Percentiles rank a stretch among this genome's conserved stretches.
These are phyloP conservation scores for Polypedilum pembai DNA, from an alignment of 1,140 invertebrate genomes.

Conservation along the genomic window DNA sequence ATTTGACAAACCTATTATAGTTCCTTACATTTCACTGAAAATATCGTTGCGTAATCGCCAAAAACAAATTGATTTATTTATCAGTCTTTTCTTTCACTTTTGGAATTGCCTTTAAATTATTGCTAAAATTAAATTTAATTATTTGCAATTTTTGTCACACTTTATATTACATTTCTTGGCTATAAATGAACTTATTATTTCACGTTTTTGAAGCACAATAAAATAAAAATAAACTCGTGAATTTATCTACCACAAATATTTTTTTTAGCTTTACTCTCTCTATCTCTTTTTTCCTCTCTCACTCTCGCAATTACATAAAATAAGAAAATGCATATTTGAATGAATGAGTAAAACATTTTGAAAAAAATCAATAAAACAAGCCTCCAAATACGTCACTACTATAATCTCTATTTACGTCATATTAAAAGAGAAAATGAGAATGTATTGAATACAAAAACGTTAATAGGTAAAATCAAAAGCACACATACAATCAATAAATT, in stretches of 20 bases:
- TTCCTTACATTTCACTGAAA: neutral
- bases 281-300: neutral
- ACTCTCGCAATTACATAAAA: neutral
- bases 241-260: neutral
- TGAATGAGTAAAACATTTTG: neutral
- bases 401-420: neutral
- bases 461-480: no score
- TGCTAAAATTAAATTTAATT: neutral
- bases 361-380: conserved; percentile 9
- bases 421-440: neutral
- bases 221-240: neutral
- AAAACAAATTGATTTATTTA: neutral
- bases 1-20: no score
- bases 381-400: conserved; percentile 20
- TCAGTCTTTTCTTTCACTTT: neutral
- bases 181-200: no score
- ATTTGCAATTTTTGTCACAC: no score
- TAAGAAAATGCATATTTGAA: neutral
- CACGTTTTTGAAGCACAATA: no score
- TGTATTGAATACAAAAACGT: neutral
- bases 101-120: conserved; percentile 7
- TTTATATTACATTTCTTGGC: no score
- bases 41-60: neutral
- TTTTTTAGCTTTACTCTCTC: neutral
- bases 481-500: neutral